Conservation (phyloP, 1,140 invertebrate genomes). For the Drosophila rufa region DNA sequence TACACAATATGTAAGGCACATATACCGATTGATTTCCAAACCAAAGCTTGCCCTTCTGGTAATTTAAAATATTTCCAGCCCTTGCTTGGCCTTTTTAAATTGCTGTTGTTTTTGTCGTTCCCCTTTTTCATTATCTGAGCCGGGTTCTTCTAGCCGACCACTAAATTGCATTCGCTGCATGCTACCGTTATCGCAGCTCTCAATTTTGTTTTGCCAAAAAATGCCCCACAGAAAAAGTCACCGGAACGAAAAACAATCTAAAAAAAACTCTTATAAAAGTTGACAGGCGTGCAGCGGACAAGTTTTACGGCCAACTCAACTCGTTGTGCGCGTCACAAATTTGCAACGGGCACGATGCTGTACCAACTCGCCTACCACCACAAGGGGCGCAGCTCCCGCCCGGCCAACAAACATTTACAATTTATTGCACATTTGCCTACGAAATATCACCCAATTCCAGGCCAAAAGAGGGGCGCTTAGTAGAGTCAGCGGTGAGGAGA, state of each 20-base stretch:
- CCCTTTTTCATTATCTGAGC: slow-evolving; percentile 8
- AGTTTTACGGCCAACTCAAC: slow-evolving; percentile 64
- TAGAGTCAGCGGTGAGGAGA: slow-evolving; percentile 52
- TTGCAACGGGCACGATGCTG: slow-evolving; percentile 48
- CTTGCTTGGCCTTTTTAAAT: background rate
- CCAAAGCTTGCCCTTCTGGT: too few relatives aligned
- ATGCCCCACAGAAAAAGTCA: slow-evolving; percentile 40
- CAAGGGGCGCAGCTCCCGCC: slow-evolving; percentile 6
- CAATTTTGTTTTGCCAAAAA: slow-evolving; percentile 51
- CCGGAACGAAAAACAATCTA: slow-evolving; percentile 68
- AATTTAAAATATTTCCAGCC: background rate
- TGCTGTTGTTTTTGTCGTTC: background rate
- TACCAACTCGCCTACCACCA: background rate
- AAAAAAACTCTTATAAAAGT: slow-evolving; percentile 80
- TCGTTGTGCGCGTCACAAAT: slow-evolving; percentile 61
- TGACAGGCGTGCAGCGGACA: slow-evolving; percentile 80
- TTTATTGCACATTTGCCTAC: slow-evolving; percentile 84
- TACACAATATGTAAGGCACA: background rate
- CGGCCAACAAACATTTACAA: slow-evolving; percentile 77
- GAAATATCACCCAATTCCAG: slow-evolving; percentile 79
- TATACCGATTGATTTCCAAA: background rate
- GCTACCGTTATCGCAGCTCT: slow-evolving; percentile 59
- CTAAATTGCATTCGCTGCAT: slow-evolving; percentile 71
- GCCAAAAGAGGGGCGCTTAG: slow-evolving; percentile 50
- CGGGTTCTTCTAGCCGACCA: slow-evolving; percentile 13